Percentiles rank a stretch among this genome's conserved stretches.
Conservation (phyloP, 2,888 invertebrate species). For the Pheosia gnoma region DNA sequence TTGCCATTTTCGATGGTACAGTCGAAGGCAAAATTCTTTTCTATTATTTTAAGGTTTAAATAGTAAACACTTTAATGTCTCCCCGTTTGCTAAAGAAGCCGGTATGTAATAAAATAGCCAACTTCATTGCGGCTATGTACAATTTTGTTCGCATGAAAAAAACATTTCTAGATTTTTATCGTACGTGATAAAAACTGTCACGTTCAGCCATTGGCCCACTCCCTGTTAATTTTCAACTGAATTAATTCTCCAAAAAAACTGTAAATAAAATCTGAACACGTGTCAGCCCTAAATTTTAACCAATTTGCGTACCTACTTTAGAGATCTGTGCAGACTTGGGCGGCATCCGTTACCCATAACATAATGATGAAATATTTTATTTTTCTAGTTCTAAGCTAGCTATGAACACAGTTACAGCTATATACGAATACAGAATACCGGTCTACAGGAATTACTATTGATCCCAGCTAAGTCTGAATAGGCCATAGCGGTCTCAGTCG, state of each 20-base stretch:
- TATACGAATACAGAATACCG: too few species aligned
- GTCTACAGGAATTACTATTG: too few species aligned
- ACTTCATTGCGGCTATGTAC: too few species aligned
- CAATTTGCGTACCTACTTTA: slow-evolving; percentile 15
- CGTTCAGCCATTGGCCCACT: not conserved
- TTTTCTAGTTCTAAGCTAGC: not conserved
- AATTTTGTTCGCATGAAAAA: not conserved
- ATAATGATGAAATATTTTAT: not conserved
- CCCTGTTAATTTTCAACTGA: not conserved
- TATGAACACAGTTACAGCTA: too few species aligned
- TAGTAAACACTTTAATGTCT: too few species aligned
- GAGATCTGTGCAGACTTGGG: not conserved
- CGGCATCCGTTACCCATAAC: not conserved
- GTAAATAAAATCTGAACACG: slow-evolving; percentile 18
- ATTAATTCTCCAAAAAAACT: slow-evolving; percentile 17
- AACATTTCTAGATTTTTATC: not conserved
- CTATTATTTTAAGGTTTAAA: too few species aligned
- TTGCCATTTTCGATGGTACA: too few species aligned
- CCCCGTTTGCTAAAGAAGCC: too few species aligned
- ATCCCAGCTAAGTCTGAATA: not conserved
- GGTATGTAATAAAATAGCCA: too few species aligned
- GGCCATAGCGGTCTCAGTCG: slow-evolving; percentile 14
- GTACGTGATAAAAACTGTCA: not conserved
- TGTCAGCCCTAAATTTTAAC: slow-evolving; percentile 32
- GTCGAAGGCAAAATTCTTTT: too few species aligned